Evolutionary conservation across 1,140 invertebrate species (phyloP).

Genomic region (Apis dorsata): DNA sequence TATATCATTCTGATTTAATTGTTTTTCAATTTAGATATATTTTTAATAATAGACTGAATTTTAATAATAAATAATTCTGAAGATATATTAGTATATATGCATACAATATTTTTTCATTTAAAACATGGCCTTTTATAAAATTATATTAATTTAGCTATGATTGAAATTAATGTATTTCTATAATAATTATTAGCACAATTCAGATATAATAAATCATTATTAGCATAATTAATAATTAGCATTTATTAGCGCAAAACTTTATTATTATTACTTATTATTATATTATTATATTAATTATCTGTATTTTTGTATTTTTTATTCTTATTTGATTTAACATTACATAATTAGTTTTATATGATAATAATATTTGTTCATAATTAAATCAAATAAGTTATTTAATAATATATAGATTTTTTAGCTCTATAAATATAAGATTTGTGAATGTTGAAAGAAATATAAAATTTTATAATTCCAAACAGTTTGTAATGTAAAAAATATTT

Average conservation of each 20-base stretch:
- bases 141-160: constrained; percentile 29
- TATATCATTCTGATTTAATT: constrained; percentile 32
- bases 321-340: no score
- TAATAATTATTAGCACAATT: constrained; percentile 32
- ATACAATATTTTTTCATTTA: constrained; percentile 14
- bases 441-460: constrained; percentile 5
- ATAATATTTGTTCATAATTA: constrained; percentile 9
- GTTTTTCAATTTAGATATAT: constrained; percentile 47
- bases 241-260: constrained; percentile 10
- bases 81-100: not conserved
- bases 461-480: constrained; percentile 16
- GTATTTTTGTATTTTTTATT: not conserved
- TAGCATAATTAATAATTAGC: no score
- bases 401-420: not conserved
- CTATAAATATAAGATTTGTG: not conserved
- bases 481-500: constrained; percentile 23
- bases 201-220: not conserved
- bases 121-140: constrained; percentile 34
- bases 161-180: constrained; percentile 34
- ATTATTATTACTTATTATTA: not conserved
- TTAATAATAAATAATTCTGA: constrained; percentile 41
- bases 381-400: not conserved
- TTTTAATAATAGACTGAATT: constrained; percentile 57
- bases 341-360: not conserved
- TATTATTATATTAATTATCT: not conserved